Evolutionary conservation across 2,888 invertebrate genomes (phyloP).

Genomic region (Linyphia triangularis): DNA sequence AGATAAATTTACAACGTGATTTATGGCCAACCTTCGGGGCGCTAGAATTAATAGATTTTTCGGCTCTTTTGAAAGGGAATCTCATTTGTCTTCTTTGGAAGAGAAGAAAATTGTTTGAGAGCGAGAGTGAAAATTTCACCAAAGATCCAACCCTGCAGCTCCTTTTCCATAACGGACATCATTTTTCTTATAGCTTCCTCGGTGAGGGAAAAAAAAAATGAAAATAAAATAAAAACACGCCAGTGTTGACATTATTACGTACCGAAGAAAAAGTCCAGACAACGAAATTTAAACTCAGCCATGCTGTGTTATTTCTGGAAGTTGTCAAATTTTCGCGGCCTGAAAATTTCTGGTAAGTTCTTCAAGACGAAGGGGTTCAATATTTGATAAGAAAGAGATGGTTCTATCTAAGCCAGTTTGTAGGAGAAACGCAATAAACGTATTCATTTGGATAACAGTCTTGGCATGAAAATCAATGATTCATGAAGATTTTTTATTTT

Average conservation of each 20-base stretch:
- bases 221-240: not conserved
- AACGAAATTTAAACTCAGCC: not conserved
- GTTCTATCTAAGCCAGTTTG: no score
- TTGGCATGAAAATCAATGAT: no score
- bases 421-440: no score
- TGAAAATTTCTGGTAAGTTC: not conserved
- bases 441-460: no score
- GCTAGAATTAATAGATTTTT: constrained; percentile 45
- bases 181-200: not conserved
- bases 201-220: no score
- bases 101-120: constrained; percentile 13
- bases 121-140: not conserved
- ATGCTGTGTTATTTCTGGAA: not conserved
- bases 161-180: not conserved
- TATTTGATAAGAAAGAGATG: not conserved
- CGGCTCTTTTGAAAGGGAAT: constrained; percentile 28
- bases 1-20: constrained; percentile 9
- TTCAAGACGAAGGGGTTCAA: not conserved
- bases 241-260: not conserved
- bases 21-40: not conserved
- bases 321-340: not conserved
- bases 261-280: not conserved
- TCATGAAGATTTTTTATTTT: no score
- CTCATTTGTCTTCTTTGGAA: constrained; percentile 34
- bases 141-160: not conserved